Percentiles rank a stretch among this genome's conserved stretches.
These are phyloP conservation scores for Ammospiza maritima DNA, from an alignment of 2,797 vertebrate genomes.

Conservation along the genomic window DNA sequence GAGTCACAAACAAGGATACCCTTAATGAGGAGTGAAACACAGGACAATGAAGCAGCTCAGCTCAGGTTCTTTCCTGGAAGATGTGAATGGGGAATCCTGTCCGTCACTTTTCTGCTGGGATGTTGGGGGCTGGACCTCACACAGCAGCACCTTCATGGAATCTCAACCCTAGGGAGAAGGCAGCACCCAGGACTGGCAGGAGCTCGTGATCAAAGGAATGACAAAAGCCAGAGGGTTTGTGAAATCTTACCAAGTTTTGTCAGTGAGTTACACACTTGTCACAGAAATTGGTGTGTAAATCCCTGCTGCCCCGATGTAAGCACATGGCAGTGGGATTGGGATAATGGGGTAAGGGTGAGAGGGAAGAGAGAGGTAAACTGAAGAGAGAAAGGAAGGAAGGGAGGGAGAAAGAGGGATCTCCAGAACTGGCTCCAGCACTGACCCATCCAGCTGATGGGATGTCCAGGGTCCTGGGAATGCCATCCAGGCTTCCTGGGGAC, in stretches of 20 bases:
- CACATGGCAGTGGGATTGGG: fast-evolving
- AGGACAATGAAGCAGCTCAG: neutral
- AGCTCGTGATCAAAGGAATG: fast-evolving
- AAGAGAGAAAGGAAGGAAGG: neutral
- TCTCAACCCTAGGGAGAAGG: neutral
- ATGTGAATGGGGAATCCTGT: neutral
- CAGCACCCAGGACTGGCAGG: neutral
- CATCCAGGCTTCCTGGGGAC: fast-evolving
- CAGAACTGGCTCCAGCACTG: neutral
- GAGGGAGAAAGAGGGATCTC: neutral
- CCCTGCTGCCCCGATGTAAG: fast-evolving
- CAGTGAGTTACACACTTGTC: no score
- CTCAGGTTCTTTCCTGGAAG: fast-evolving
- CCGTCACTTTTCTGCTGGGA: fast-evolving
- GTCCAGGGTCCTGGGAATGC: neutral
- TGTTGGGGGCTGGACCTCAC: fast-evolving
- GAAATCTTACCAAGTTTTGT: neutral
- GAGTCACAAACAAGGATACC: fast-evolving
- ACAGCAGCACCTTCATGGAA: fast-evolving
- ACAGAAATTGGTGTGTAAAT: no score
- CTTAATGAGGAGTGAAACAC: neutral
- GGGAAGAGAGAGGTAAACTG: neutral
- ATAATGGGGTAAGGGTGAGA: fast-evolving
- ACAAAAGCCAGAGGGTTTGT: neutral
- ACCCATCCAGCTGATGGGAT: neutral